phyloP scores from a whole-genome alignment of 2,888 invertebrate species.

The Cheilosia vernalis region DNA sequence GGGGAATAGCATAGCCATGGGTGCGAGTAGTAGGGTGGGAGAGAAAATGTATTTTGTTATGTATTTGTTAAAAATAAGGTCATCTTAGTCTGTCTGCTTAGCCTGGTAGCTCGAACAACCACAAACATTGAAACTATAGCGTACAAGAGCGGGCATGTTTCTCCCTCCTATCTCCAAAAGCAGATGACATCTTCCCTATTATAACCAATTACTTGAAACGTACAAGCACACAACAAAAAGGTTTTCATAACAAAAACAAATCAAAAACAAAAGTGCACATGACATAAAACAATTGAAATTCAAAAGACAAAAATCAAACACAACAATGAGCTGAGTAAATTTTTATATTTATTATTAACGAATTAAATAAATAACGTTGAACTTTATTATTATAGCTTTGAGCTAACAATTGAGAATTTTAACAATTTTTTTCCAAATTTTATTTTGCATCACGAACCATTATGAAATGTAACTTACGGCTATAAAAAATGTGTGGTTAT shows the following conservation, averaged over 20 bases:
- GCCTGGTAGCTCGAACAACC: background rate
- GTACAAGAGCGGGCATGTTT: too few species aligned
- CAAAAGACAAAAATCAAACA: conserved; percentile 1
- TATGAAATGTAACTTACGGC: background rate
- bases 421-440: background rate
- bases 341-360: background rate
- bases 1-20: background rate
- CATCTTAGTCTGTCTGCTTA: background rate
- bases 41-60: background rate
- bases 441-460: conserved; percentile 22
- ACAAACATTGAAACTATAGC: background rate
- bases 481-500: background rate
- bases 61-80: background rate
- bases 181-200: too few species aligned
- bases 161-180: too few species aligned
- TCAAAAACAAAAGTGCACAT: too few species aligned
- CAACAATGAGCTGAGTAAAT: background rate
- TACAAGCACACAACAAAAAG: background rate
- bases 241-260: background rate
- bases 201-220: too few species aligned
- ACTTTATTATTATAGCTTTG: background rate
- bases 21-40: background rate
- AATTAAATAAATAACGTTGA: background rate
- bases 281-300: background rate
- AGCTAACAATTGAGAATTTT: background rate